Percentiles rank a stretch among this genome's conserved stretches.
Conservation (phyloP, 2,797 vertebrate genomes). For the Rhyacichthys aspro region DNA sequence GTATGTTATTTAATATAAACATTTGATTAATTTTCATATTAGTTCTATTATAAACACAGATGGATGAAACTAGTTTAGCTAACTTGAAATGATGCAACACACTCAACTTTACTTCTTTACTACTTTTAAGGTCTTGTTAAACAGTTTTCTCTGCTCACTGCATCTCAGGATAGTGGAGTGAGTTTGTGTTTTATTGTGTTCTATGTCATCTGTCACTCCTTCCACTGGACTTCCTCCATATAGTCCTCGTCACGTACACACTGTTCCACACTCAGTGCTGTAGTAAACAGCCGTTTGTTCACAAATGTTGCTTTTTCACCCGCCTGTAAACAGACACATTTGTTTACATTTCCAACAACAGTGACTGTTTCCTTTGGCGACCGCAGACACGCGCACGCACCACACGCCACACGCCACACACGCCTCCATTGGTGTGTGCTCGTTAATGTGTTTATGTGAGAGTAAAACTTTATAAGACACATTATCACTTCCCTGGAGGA, state of each 20-base stretch:
- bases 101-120: too few species aligned
- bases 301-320: slow-evolving; percentile 73
- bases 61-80: too few species aligned
- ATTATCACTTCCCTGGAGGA: not conserved
- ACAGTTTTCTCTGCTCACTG: too few species aligned
- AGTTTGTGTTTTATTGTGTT: slow-evolving; percentile 42
- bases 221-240: slow-evolving; percentile 39
- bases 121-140: too few species aligned
- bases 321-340: slow-evolving; percentile 63
- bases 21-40: too few species aligned
- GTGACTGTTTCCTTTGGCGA: slow-evolving; percentile 49
- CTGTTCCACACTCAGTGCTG: slow-evolving; percentile 33
- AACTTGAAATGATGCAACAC: too few species aligned
- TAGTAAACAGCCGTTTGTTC: slow-evolving; percentile 69
- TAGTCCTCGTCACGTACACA: slow-evolving; percentile 21
- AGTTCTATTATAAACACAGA: too few species aligned
- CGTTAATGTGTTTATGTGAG: slow-evolving; percentile 39
- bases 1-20: too few species aligned
- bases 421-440: slow-evolving; percentile 23
- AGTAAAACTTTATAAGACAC: slow-evolving; percentile 23
- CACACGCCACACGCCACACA: slow-evolving; percentile 49
- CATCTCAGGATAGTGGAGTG: too few species aligned
- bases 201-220: slow-evolving; percentile 29
- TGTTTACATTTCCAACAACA: slow-evolving; percentile 77
- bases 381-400: slow-evolving; percentile 44